Conservation (phyloP, 2,888 invertebrate genomes). For the Lithodes maja region DNA sequence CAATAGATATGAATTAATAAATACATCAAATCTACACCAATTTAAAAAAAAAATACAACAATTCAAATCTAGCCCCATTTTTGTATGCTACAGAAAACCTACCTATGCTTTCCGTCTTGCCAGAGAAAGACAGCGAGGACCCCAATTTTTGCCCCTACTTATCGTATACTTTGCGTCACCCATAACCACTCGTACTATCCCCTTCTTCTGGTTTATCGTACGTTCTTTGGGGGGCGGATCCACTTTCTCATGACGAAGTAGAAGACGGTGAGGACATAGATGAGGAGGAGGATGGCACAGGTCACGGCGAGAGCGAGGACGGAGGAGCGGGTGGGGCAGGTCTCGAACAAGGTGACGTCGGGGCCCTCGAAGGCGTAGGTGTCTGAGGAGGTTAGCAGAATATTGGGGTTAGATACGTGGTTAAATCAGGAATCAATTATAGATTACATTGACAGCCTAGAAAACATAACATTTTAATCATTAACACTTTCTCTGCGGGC, state of each 20-base stretch:
- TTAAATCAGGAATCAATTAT: background rate
- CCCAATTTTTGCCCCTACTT: background rate
- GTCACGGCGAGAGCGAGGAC: conserved; percentile 93
- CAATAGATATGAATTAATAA: too few relatives aligned
- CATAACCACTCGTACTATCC: too few relatives aligned
- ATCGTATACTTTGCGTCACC: background rate
- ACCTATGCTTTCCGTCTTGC: background rate
- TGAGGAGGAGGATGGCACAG: conserved; percentile 89
- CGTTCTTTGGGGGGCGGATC: conserved; percentile 76
- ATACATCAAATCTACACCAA: too few relatives aligned
- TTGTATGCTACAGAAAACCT: background rate
- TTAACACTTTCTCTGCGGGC: too few relatives aligned
- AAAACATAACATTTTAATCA: too few relatives aligned
- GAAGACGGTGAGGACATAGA: conserved; percentile 93
- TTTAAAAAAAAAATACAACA: too few relatives aligned
- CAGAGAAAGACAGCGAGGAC: background rate
- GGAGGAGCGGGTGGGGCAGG: conserved; percentile 87
- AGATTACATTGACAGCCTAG: too few relatives aligned
- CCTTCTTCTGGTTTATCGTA: conserved; percentile 35
- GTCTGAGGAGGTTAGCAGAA: conserved; percentile 1
- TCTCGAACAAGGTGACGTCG: conserved; percentile 92
- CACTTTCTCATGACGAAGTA: conserved; percentile 96
- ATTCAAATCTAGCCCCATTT: too few relatives aligned
- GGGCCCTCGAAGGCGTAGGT: conserved; percentile 81
- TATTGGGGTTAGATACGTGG: background rate